Evolutionary conservation across 1,140 invertebrate genomes (phyloP).

Genomic region (Drosophila triauraria): DNA sequence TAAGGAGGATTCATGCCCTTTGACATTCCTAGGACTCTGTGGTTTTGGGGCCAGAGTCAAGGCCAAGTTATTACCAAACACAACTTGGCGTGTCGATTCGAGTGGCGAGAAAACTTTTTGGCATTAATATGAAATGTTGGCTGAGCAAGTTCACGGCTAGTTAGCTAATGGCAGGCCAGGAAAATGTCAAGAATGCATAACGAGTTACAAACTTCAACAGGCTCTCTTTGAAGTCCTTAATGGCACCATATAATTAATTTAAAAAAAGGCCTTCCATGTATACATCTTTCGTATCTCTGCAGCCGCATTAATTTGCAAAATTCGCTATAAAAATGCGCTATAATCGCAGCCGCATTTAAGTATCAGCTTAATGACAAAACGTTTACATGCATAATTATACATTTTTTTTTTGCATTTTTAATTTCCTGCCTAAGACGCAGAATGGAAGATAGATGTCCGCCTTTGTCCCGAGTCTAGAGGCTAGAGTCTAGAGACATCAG

Average conservation of each 20-base stretch:
- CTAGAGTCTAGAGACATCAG: neutral
- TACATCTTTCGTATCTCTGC: neutral
- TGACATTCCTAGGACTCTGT: constrained; percentile 45
- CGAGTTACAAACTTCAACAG: neutral
- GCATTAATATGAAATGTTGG: constrained; percentile 31
- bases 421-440: constrained; percentile 65
- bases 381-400: constrained; percentile 71
- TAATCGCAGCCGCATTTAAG: constrained; percentile 66
- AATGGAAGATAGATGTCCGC: constrained; percentile 20
- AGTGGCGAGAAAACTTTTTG: constrained; percentile 38
- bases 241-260: constrained; percentile 2
- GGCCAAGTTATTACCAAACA: constrained; percentile 38
- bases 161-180: constrained; percentile 30
- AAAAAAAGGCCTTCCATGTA: neutral
- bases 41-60: constrained; percentile 39
- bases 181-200: constrained; percentile 21
- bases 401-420: constrained; percentile 61
- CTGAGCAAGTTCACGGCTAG: constrained; percentile 25
- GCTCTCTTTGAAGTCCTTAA: constrained; percentile 18
- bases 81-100: constrained; percentile 32
- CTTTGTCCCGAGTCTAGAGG: constrained; percentile 6
- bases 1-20: constrained; percentile 27
- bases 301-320: constrained; percentile 16
- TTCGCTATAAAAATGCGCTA: constrained; percentile 42
- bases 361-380: constrained; percentile 72